Evolutionary conservation across 2,888 invertebrate genomes (phyloP).

Genomic region (Macaria notata): DNA sequence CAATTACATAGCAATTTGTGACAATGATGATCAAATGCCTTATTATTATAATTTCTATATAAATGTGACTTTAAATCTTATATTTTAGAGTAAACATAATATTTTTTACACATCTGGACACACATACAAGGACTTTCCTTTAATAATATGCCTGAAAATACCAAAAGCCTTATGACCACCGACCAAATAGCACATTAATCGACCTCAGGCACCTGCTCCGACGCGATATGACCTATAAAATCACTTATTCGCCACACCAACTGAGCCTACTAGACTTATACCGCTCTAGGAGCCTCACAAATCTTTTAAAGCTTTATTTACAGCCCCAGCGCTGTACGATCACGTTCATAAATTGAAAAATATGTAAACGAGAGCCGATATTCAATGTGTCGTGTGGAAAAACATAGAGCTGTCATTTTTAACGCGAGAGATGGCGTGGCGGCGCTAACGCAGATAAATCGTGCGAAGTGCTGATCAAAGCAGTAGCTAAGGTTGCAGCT

Average conservation of each 20-base stretch:
- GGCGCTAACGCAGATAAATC: constrained; percentile 62
- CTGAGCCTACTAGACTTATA: constrained; percentile 34
- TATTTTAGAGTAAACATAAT: no score
- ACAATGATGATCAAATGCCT: no score
- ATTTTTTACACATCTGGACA: no score
- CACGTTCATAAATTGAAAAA: constrained; percentile 67
- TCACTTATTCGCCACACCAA: constrained; percentile 25
- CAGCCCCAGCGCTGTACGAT: constrained; percentile 50
- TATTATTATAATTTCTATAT: no score
- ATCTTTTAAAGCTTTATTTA: constrained; percentile 59
- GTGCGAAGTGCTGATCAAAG: constrained; percentile 50
- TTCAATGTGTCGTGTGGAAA: constrained; percentile 67
- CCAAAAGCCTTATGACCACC: no score
- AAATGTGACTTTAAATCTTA: no score
- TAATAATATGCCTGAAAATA: no score
- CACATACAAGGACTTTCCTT: no score
- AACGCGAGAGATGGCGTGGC: constrained; percentile 59
- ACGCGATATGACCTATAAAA: constrained; percentile 38
- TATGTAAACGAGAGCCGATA: constrained; percentile 68
- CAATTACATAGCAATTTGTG: no score
- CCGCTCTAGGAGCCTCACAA: constrained; percentile 34
- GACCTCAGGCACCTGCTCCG: constrained; percentile 14
- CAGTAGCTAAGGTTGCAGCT: constrained; percentile 10
- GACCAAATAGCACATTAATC: constrained; percentile 6
- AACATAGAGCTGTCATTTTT: constrained; percentile 75